Conservation (phyloP, 2,113 vertebrate genomes). For the Sclerurus mexicanus region DNA sequence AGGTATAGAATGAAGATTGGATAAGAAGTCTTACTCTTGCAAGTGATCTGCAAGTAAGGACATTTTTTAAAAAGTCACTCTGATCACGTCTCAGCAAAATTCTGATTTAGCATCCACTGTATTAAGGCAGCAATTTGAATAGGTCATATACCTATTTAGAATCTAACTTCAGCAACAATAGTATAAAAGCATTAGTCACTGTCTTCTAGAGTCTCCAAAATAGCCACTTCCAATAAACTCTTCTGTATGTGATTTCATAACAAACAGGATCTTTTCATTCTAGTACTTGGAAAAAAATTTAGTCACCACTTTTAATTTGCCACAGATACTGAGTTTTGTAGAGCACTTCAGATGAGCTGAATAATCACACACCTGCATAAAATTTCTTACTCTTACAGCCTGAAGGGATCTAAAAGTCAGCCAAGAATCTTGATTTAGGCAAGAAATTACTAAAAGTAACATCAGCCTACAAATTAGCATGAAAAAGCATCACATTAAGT, state of each 20-base stretch:
- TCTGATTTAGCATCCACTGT: not conserved
- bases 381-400: constrained; percentile 34
- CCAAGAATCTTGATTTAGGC: constrained; percentile 46
- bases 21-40: not conserved
- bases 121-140: not conserved
- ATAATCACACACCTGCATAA: constrained; percentile 61
- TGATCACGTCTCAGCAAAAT: not conserved
- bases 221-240: not conserved
- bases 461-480: not conserved
- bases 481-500: not conserved
- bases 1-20: not conserved
- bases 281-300: constrained; percentile 8
- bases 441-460: not conserved
- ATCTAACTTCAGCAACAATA: not conserved
- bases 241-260: not conserved
- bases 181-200: not conserved
- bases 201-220: not conserved
- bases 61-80: not conserved
- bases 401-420: constrained; percentile 9
- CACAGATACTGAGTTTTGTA: constrained; percentile 41
- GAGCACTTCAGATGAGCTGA: constrained; percentile 49
- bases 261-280: not conserved
- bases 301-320: constrained; percentile 23
- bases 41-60: not conserved
- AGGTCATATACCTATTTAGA: not conserved